Evolutionary conservation across 64 coral and sea anemone species (phyloP).

Genomic region (Montipora foliosa): DNA sequence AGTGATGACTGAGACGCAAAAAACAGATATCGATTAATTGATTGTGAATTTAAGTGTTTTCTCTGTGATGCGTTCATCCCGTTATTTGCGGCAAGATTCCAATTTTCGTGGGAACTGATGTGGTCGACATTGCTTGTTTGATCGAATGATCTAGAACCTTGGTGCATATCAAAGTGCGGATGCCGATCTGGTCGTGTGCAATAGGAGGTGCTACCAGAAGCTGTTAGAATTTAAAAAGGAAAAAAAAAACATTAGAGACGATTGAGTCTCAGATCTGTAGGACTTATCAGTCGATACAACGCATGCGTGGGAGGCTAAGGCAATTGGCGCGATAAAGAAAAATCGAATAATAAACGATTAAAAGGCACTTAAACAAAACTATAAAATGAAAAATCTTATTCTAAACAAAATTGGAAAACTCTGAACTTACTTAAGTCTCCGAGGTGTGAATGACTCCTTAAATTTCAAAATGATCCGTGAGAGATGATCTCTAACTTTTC

Average conservation of each 20-base stretch:
- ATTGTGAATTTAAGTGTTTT: slow-evolving; percentile 15
- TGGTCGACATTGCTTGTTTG: background rate
- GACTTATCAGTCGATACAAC: no score
- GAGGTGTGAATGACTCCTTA: no score
- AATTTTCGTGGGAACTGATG: background rate
- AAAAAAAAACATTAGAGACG: background rate
- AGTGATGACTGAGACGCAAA: no score
- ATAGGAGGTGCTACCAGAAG: background rate
- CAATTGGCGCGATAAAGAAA: no score
- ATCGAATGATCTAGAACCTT: background rate
- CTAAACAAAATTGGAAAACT: no score
- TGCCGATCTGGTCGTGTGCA: slow-evolving; percentile 11
- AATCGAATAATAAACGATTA: no score
- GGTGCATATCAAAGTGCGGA: background rate
- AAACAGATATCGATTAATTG: background rate
- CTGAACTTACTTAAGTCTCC: no score
- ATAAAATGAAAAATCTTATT: no score
- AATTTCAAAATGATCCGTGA: no score
- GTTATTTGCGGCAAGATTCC: background rate
- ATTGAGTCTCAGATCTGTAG: background rate
- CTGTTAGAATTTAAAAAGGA: background rate
- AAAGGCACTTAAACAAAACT: no score
- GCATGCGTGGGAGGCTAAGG: no score
- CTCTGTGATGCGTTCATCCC: background rate
- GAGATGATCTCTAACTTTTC: no score